A percentile compares a stretch with the other conserved stretches of the same genome.
Conservation (phyloP, 2,113 vertebrate genomes). For the Sylvia atricapilla region DNA sequence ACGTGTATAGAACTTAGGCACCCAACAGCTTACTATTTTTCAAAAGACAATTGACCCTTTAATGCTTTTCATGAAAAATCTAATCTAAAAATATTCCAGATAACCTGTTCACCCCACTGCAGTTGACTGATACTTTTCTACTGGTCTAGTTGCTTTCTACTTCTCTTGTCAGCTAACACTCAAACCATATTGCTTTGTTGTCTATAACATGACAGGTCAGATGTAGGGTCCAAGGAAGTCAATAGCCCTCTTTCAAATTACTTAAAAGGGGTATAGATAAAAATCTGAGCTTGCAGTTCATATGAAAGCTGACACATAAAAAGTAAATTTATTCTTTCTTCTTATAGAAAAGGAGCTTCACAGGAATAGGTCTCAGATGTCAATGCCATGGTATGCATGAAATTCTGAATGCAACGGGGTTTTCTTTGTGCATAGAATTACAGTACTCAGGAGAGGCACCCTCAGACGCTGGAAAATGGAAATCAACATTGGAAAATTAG, state of each 20-base stretch:
- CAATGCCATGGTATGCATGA: neutral
- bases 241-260: neutral
- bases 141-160: neutral
- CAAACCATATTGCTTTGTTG: neutral
- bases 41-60: neutral
- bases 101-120: neutral
- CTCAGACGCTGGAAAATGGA: neutral
- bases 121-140: neutral
- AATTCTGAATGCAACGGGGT: neutral
- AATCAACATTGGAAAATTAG: slow-evolving; percentile 5
- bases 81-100: neutral
- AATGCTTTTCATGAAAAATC: neutral
- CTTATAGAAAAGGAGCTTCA: neutral
- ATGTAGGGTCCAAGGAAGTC: neutral
- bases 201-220: neutral
- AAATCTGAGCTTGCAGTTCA: neutral
- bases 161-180: neutral
- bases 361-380: neutral
- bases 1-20: neutral
- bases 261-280: neutral
- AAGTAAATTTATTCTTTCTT: neutral
- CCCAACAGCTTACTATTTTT: neutral
- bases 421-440: neutral
- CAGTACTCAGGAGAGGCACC: neutral
- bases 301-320: neutral